Conservation (phyloP, 2,888 invertebrate genomes). For the Palloptera scutellata region DNA sequence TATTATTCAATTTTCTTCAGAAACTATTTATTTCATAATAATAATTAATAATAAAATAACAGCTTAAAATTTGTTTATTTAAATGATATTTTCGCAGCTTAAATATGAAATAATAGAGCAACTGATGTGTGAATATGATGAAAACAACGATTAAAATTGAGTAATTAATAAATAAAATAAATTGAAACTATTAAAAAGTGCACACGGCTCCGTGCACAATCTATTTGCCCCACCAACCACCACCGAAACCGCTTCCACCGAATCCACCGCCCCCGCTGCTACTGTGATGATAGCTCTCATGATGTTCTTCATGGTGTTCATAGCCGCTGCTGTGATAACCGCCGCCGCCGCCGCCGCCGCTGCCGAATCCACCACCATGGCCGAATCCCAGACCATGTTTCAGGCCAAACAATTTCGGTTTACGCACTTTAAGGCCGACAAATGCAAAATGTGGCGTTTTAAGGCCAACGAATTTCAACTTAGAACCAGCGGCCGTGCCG, state of each 20-base stretch:
- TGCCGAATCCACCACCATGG: constrained; percentile 34
- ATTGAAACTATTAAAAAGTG: background rate
- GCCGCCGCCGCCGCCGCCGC: constrained; percentile 32
- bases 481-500: constrained; percentile 30
- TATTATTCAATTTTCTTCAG: no score
- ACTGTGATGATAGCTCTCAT: constrained; percentile 44
- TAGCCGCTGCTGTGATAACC: constrained; percentile 40
- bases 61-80: no score
- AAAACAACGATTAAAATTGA: no score
- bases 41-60: no score
- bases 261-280: constrained; percentile 41
- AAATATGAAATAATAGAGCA: no score
- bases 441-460: constrained; percentile 53
- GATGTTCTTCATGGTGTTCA: constrained; percentile 48
- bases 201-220: constrained; percentile 24
- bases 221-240: constrained; percentile 27
- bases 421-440: constrained; percentile 48
- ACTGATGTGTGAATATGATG: no score
- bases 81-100: no score
- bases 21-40: no score
- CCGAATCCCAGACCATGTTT: constrained; percentile 47
- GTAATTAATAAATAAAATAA: background rate
- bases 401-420: constrained; percentile 51
- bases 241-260: constrained; percentile 14
- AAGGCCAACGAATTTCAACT: constrained; percentile 51